Evolutionary conservation across 2,888 invertebrate species (phyloP), one percentile per base, ranked within the genome.

Genomic region (Tortricodes alternella): DNA sequence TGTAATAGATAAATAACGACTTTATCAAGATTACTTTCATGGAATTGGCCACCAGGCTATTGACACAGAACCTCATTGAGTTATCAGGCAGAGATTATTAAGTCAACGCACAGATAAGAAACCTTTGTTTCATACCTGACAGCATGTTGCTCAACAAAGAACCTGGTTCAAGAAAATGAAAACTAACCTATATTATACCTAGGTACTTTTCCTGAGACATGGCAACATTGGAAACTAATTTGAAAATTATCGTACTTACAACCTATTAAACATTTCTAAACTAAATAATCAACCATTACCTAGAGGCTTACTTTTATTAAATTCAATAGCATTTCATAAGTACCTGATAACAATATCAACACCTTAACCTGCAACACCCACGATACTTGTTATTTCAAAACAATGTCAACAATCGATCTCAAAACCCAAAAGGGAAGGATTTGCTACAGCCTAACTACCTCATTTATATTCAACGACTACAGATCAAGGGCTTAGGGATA

Each of bases 31-130:
- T 67, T 66, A 63, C 53, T 60, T 71, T 63, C 66, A 62, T 67
- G 69, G 73, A 70, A 73, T 67, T 59, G 64, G 62, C 70, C 68
- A 65, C 61, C 63, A 65, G 63, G 65, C 65, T 78, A 67, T 74
- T 76, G 73, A 74, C 74, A 73, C 60, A 69, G 57, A 62, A 61
- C 59, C 53, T 46, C 19, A 38, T 32, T 35, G 37, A 56, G 62
- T 68, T 75, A 76, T 75, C 73, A 67, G 60, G 39, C 52, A 56
- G 62, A 53, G 60, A 64, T 59, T 58, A 46, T 39, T 53, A 34
- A 57, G 49, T 63, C 59, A 61, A 53, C 38, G 38, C 9, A 23
- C 23, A 37, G 55, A 56, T 56, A 56, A 50, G 18, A n/a, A 7
- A n/a, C 37, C 56, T 49, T 56, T 56, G 49, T 56, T 46, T 50